phyloP scores from a whole-genome alignment of 2,797 vertebrate species.

The Crocidura indochinensis region DNA sequence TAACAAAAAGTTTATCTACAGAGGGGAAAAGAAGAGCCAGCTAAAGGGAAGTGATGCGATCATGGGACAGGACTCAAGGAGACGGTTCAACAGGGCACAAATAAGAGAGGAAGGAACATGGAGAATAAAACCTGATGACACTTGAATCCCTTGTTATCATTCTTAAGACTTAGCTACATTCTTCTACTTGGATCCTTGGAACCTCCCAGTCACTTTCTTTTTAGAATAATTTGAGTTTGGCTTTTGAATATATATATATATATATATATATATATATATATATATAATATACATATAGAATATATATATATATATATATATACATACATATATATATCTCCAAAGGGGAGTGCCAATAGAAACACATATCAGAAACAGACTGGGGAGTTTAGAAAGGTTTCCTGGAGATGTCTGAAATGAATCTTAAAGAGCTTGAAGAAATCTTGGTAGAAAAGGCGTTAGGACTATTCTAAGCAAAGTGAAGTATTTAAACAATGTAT shows the following conservation, averaged over 20 bases:
- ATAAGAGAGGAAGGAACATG: background rate
- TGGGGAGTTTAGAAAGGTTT: constrained; percentile 54
- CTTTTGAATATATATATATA: constrained; percentile 31
- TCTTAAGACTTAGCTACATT: constrained; percentile 33
- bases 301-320: no score
- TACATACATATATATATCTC: no score
- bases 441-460: background rate
- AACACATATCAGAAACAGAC: constrained; percentile 34
- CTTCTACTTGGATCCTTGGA: constrained; percentile 34
- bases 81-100: background rate
- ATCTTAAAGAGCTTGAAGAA: constrained; percentile 60
- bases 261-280: background rate
- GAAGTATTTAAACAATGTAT: constrained; percentile 32
- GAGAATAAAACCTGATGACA: background rate
- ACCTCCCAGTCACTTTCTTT: background rate
- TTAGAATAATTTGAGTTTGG: constrained; percentile 46
- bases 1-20: background rate
- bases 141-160: background rate
- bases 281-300: no score
- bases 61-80: background rate
- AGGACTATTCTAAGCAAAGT: constrained; percentile 34
- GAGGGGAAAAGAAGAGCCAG: background rate
- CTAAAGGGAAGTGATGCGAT: background rate
- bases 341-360: constrained; percentile 17
- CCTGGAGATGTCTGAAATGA: constrained; percentile 46